Conservation (phyloP, 2,888 invertebrate genomes). For the Noctua fimbriata region DNA sequence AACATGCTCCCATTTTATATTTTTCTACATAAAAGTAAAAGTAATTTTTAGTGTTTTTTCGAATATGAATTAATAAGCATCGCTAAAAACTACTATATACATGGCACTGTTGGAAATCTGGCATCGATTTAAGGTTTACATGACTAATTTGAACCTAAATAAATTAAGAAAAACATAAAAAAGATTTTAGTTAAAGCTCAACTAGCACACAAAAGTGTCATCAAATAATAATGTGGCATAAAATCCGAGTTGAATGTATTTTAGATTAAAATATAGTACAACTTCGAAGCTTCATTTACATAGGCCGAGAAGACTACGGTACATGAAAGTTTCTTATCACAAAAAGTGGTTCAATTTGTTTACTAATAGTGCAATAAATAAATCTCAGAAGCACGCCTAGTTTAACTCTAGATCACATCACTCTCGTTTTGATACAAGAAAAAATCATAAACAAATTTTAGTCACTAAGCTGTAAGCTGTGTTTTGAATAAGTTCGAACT, state of each 20-base stretch:
- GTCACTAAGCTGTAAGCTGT: background rate
- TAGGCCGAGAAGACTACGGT: background rate
- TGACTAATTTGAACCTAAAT: background rate
- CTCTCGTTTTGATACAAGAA: background rate
- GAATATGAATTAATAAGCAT: background rate
- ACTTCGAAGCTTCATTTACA: background rate
- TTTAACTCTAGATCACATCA: background rate
- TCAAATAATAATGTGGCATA: background rate
- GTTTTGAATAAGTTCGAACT: background rate
- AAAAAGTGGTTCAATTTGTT: background rate
- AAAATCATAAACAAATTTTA: too few species aligned
- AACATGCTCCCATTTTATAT: conserved; percentile 4
- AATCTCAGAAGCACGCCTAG: background rate
- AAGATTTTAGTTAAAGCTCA: conserved; percentile 7
- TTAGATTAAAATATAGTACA: too few species aligned
- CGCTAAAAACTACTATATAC: background rate
- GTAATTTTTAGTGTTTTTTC: too few species aligned
- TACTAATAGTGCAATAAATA: background rate
- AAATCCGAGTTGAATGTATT: background rate
- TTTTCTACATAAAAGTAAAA: background rate
- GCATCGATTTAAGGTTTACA: background rate
- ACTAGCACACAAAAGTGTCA: background rate
- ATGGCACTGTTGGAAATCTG: background rate
- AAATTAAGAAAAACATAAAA: conserved; percentile 2
- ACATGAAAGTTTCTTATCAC: background rate